A percentile compares a stretch with the other conserved stretches of the same genome.
Evolutionary conservation across 2,113 vertebrate genomes (phyloP).

Genomic region (Gadus chalcogrammus): DNA sequence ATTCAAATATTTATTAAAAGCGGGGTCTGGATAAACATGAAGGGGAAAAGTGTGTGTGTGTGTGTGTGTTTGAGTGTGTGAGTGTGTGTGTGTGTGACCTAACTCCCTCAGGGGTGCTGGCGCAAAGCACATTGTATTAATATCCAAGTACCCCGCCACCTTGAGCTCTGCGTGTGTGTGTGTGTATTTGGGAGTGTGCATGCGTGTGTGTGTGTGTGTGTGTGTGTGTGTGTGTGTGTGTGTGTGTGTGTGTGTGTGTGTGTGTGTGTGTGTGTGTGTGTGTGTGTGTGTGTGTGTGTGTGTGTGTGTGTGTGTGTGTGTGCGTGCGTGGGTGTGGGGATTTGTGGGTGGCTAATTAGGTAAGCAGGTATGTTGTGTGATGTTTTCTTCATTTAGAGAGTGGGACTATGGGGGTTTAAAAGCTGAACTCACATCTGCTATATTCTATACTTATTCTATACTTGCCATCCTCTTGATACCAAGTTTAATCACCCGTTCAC

Average conservation of each 20-base stretch:
- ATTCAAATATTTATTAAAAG: constrained; percentile 81
- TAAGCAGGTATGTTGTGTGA: constrained; percentile 22
- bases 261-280: no score
- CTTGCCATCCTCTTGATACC: no score
- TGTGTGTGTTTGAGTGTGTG: constrained; percentile 9
- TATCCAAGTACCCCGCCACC: constrained; percentile 63
- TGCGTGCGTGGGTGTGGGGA: background rate
- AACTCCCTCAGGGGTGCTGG: constrained; percentile 54
- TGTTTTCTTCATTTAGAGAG: background rate
- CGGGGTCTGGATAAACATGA: constrained; percentile 74
- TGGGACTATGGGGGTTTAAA: no score
- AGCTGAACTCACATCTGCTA: no score
- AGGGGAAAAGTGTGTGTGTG: constrained; percentile 35
- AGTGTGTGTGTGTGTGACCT: constrained; percentile 12
- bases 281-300: no score
- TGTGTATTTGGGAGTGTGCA: constrained; percentile 20
- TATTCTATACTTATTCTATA: no score
- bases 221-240: background rate
- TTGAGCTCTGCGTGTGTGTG: constrained; percentile 35
- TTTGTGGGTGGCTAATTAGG: constrained; percentile 1
- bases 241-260: no score
- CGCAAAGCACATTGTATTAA: constrained; percentile 69
- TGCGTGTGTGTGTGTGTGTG: constrained; percentile 3
- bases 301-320: constrained; percentile 17
- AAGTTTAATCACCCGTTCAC: no score